A percentile compares a stretch with the other conserved stretches of the same genome.
Evolutionary conservation across 2,888 invertebrate species (phyloP).

Genomic region (Rhagium mordax): DNA sequence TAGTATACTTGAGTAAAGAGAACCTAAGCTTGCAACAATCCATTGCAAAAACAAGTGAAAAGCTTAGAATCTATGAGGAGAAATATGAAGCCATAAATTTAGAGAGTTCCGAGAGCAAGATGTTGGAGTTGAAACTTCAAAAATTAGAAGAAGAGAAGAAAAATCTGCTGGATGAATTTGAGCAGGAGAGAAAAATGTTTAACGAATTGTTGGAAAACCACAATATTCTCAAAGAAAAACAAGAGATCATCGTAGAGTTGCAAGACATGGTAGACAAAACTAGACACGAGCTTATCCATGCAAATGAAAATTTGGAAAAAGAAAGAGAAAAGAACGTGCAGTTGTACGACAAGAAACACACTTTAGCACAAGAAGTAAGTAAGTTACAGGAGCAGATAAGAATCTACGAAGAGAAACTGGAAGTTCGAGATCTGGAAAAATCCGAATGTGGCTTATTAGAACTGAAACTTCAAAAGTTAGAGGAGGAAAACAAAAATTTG

Average conservation of each 20-base stretch:
- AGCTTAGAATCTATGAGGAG: slow-evolving; percentile 47
- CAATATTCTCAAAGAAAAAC: slow-evolving; percentile 47
- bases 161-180: slow-evolving; percentile 46
- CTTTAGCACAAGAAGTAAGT: slow-evolving; percentile 42
- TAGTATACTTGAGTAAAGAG: slow-evolving; percentile 48
- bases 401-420: slow-evolving; percentile 50
- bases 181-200: slow-evolving; percentile 45
- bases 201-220: slow-evolving; percentile 46
- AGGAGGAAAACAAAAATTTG: slow-evolving; percentile 49
- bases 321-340: slow-evolving; percentile 42
- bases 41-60: slow-evolving; percentile 39
- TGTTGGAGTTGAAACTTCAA: slow-evolving; percentile 48
- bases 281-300: slow-evolving; percentile 39
- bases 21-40: slow-evolving; percentile 41
- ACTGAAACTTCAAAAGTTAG: slow-evolving; percentile 50
- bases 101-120: slow-evolving; percentile 47
- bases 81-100: slow-evolving; percentile 44
- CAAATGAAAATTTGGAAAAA: slow-evolving; percentile 41
- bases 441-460: slow-evolving; percentile 50
- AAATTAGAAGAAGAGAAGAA: slow-evolving; percentile 52
- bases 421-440: slow-evolving; percentile 47
- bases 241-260: slow-evolving; percentile 40
- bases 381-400: slow-evolving; percentile 50
- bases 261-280: slow-evolving; percentile 39
- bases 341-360: slow-evolving; percentile 45